Base-by-base conservation (phyloP, 2,888 invertebrate genomes). In the Oligia latruncula region DNA sequence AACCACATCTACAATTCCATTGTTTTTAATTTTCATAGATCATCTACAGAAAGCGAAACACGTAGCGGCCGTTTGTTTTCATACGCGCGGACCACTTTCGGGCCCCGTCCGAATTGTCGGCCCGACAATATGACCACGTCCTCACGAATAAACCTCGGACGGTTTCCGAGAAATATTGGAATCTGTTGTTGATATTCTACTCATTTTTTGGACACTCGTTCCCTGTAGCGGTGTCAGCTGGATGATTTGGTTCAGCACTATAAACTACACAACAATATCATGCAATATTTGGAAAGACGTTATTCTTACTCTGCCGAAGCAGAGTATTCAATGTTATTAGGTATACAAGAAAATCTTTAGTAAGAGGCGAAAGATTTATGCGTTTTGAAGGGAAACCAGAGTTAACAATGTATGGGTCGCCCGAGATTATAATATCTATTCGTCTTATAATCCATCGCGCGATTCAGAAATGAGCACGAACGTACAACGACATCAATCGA, bases 351-450 rank as follows among this genome's bases (percentile, higher is more conserved):
- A 98, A 98, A 98, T 98, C 98, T 98, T 98, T 98, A 98, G 98
- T 98, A 98, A 98, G 98, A 98, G 98, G 98, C 98, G 98, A 98
- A 98, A 98, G 98, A 98, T 98, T 97, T 98, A 97, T 97, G 93
- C 97, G 97, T 97, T 94, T 95, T 97, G 97, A 97, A 97, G 97
- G 97, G 97, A 97, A 97, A 97, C 97, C 97, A 97, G 97, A 97
- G 97, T 96, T 79, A 79, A 15, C 3, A 2, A 23, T 65, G 20
- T 46, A 65, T 35, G 11, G 35, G 23, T 23, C 20, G 11, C 29
- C 8, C 1, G 49, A 55, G 52, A 4, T 13, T 29, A 17, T n/a
- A 49, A 43, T 13, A 49, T 1, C 29, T 29, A 29, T 29, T 29
- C 29, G 29, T 29, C 29, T 29, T 9, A 9, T 15, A 64, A 35